These are phyloP conservation scores for Cinclus cinclus DNA, from an alignment of 2,113 vertebrate species.

Conservation along the genomic window DNA sequence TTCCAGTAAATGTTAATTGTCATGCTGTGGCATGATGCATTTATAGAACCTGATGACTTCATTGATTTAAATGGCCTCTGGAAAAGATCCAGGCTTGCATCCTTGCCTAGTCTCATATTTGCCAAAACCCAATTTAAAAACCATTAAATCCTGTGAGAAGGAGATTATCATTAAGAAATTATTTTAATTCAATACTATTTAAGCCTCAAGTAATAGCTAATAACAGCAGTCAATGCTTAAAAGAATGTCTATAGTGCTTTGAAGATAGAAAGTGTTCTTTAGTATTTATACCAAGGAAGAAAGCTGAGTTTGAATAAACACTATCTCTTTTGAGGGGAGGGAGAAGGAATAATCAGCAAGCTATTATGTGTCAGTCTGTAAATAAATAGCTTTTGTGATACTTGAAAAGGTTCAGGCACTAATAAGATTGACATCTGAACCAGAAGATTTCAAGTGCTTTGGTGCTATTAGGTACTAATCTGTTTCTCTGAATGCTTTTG, in stretches of 20 bases:
- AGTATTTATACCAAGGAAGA: background rate
- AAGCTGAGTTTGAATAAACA: conserved; percentile 28
- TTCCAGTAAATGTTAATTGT: conserved; percentile 11
- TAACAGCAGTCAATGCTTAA: background rate
- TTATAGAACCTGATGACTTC: conserved; percentile 21
- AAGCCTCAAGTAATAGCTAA: conserved; percentile 48
- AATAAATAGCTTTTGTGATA: conserved; percentile 68
- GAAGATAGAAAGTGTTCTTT: background rate
- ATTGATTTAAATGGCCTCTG: conserved; percentile 30
- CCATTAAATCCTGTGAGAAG: conserved; percentile 48
- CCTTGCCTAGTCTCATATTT: background rate
- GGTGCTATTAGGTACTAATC: conserved; percentile 30
- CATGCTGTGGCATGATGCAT: background rate
- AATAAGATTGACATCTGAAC: conserved; percentile 57
- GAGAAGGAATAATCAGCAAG: conserved; percentile 34
- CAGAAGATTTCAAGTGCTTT: conserved; percentile 44
- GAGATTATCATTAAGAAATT: conserved; percentile 63
- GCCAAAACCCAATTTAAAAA: conserved; percentile 69
- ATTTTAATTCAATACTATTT: conserved; percentile 66
- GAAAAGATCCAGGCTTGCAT: background rate
- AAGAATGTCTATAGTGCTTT: background rate
- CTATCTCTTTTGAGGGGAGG: background rate
- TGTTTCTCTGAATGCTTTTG: background rate
- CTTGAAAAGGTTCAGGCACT: conserved; percentile 54
- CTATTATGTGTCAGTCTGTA: conserved; percentile 41